A percentile compares a stretch with the other conserved stretches of the same genome.
phyloP scores from a whole-genome alignment of 2,888 invertebrate species.

The Mantis religiosa region DNA sequence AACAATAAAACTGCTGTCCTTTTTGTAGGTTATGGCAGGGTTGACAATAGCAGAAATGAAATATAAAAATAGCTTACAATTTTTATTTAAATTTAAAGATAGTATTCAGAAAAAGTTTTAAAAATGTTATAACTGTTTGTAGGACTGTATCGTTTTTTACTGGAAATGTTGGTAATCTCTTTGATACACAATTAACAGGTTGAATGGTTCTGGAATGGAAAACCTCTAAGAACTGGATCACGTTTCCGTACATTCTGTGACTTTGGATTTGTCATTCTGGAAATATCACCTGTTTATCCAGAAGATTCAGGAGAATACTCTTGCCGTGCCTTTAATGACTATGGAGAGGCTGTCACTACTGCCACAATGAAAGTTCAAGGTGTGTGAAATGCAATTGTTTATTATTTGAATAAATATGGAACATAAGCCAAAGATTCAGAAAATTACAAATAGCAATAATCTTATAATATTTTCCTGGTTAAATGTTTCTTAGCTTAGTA shows the following conservation, averaged over 20 bases:
- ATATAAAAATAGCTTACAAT: too few relatives aligned
- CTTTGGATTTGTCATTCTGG: constrained; percentile 95
- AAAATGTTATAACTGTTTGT: not conserved
- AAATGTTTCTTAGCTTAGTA: too few relatives aligned
- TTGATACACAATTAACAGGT: constrained; percentile 50
- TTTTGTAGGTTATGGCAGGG: too few relatives aligned
- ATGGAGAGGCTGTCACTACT: constrained; percentile 87
- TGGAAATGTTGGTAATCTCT: not conserved
- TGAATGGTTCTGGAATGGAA: constrained; percentile 94
- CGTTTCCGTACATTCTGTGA: constrained; percentile 95
- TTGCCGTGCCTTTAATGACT: constrained; percentile 83
- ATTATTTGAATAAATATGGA: not conserved
- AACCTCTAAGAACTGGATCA: constrained; percentile 81
- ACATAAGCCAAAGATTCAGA: not conserved
- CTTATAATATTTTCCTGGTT: not conserved
- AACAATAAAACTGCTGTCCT: too few relatives aligned
- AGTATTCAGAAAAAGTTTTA: not conserved
- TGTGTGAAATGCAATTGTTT: constrained; percentile 26
- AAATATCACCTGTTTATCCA: constrained; percentile 94
- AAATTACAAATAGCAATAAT: not conserved
- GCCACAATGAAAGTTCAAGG: constrained; percentile 84
- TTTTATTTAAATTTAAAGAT: too few relatives aligned
- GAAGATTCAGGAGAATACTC: constrained; percentile 93
- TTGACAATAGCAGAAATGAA: too few relatives aligned
- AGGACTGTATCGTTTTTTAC: not conserved